Conservation (phyloP, 2,797 vertebrate genomes). For the Rhinoraja longicauda region DNA sequence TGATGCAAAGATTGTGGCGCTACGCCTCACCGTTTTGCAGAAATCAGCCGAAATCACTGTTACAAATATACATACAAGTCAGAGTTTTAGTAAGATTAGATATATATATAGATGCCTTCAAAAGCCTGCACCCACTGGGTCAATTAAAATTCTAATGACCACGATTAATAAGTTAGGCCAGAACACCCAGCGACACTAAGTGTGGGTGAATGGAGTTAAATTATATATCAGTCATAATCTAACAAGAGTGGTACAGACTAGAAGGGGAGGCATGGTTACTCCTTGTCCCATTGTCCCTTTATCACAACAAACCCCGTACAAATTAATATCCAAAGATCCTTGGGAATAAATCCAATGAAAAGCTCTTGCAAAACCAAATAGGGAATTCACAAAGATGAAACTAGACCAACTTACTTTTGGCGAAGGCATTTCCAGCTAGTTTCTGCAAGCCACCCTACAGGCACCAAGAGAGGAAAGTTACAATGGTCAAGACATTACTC, state of each 20-base stretch:
- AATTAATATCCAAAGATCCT: background rate
- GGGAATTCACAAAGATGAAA: background rate
- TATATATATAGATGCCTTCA: too few relatives aligned
- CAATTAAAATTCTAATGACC: background rate
- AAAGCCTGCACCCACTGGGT: background rate
- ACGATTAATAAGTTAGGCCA: background rate
- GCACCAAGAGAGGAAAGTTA: constrained; percentile 39
- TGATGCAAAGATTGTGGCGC: too few relatives aligned
- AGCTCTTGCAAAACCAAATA: background rate
- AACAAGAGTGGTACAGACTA: background rate
- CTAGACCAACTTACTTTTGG: constrained; percentile 75
- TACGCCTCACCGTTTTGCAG: too few relatives aligned
- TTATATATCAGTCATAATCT: background rate
- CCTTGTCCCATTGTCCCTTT: background rate
- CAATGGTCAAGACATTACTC: background rate
- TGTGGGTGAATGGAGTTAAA: background rate
- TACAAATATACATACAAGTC: too few relatives aligned
- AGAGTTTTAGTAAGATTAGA: too few relatives aligned
- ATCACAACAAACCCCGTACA: background rate
- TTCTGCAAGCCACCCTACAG: constrained; percentile 85
- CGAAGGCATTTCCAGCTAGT: constrained; percentile 82
- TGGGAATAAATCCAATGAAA: background rate
- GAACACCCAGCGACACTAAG: background rate
- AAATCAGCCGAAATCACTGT: too few relatives aligned
- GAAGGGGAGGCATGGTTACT: too few relatives aligned